Evolutionary conservation across 2,888 invertebrate species (phyloP).

Genomic region (Chouioia cunea): DNA sequence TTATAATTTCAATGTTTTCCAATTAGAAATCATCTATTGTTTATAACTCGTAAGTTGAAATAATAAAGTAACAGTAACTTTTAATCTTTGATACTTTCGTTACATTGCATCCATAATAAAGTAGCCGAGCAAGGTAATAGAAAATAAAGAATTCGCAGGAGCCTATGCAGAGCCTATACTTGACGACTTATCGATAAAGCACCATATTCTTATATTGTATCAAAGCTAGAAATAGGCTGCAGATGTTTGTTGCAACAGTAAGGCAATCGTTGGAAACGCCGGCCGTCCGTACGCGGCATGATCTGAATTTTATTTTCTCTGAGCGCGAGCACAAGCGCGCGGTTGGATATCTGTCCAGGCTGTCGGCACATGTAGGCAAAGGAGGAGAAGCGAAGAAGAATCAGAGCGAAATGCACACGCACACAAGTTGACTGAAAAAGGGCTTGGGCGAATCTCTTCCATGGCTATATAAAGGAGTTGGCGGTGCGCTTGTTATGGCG

Average conservation of each 20-base stretch:
- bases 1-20: too few relatives aligned
- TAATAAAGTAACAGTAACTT: too few relatives aligned
- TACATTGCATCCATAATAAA: too few relatives aligned
- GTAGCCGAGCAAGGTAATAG: too few relatives aligned
- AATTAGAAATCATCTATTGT: too few relatives aligned
- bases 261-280: background rate
- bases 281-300: slow-evolving; percentile 19
- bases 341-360: slow-evolving; percentile 16
- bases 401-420: background rate
- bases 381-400: background rate
- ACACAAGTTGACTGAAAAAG: slow-evolving; percentile 42
- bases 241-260: background rate
- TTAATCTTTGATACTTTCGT: too few relatives aligned
- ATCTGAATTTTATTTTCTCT: slow-evolving; percentile 43
- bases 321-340: too few relatives aligned
- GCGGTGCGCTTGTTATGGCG: slow-evolving; percentile 58
- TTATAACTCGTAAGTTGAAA: too few relatives aligned
- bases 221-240: background rate
- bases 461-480: slow-evolving; percentile 54
- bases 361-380: slow-evolving; percentile 2
- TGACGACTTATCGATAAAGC: slow-evolving; percentile 28
- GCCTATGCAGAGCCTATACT: slow-evolving; percentile 20
- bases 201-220: slow-evolving; percentile 32
- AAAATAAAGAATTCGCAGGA: background rate
- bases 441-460: slow-evolving; percentile 47